Evolutionary conservation across 2,113 vertebrate genomes (phyloP).

Genomic region (Parus major): DNA sequence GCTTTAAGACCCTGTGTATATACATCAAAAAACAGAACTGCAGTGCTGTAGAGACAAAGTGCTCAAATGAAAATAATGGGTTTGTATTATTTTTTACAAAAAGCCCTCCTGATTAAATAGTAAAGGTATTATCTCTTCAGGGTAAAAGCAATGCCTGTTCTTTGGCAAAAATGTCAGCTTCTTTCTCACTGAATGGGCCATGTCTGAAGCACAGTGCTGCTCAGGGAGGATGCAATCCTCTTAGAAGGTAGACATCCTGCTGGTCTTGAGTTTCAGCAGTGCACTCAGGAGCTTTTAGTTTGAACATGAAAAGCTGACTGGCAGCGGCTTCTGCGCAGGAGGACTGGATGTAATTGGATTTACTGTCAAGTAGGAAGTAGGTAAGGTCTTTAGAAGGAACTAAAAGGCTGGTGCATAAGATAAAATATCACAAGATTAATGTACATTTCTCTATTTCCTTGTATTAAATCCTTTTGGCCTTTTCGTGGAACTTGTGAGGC

Average conservation of each 20-base stretch:
- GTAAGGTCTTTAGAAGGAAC: not conserved
- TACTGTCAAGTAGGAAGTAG: not conserved
- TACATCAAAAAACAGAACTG: not conserved
- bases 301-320: not conserved
- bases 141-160: not conserved
- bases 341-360: not conserved
- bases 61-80: not conserved
- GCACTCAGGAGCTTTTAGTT: not conserved
- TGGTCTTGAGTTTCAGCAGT: not conserved
- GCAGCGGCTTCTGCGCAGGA: accelerated
- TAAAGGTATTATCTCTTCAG: not conserved
- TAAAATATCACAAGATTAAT: not conserved
- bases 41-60: not conserved
- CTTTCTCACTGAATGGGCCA: not conserved
- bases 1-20: not conserved
- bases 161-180: not conserved
- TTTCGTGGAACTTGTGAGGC: not conserved
- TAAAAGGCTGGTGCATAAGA: not conserved
- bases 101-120: not conserved
- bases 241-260: not conserved
- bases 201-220: not conserved
- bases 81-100: not conserved
- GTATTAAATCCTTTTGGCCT: not conserved
- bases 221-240: not conserved
- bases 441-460: not conserved